A percentile compares a stretch with the other conserved stretches of the same genome.
phyloP scores from a whole-genome alignment of 2,888 invertebrate genomes.

The Mythimna ferrago region DNA sequence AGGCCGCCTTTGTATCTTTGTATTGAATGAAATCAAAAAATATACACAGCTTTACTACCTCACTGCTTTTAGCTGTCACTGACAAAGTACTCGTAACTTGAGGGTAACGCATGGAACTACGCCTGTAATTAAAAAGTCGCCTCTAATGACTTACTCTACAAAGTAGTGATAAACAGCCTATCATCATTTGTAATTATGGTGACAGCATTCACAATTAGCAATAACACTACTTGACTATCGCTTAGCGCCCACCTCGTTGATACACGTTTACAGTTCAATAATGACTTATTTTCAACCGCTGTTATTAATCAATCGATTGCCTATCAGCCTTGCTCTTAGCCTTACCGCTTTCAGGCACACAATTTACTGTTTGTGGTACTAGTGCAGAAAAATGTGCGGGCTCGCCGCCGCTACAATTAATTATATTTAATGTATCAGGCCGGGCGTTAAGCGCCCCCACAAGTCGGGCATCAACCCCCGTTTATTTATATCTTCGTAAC shows the following conservation, averaged over 20 bases:
- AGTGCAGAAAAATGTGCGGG: no score
- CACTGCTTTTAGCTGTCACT: background rate
- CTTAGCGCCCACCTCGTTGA: background rate
- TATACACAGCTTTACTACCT: no score
- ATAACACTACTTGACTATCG: background rate
- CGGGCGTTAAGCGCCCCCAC: no score
- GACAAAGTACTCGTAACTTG: background rate
- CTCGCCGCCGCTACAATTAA: no score
- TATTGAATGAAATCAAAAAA: no score
- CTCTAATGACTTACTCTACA: constrained; percentile 11
- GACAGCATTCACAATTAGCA: constrained; percentile 13
- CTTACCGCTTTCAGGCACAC: no score
- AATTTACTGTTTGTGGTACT: no score
- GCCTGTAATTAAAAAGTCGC: background rate
- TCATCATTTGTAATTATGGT: background rate
- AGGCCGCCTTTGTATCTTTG: no score
- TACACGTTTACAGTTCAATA: background rate
- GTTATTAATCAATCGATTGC: background rate
- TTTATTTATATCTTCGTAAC: no score
- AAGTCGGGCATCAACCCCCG: no score
- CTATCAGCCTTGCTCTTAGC: background rate
- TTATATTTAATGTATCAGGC: no score
- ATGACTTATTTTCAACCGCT: background rate
- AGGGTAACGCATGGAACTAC: constrained; percentile 5
- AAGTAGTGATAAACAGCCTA: background rate